These are phyloP conservation scores for Smutsia gigantea DNA, from an alignment of 2,797 vertebrate species.

Conservation along the genomic window DNA sequence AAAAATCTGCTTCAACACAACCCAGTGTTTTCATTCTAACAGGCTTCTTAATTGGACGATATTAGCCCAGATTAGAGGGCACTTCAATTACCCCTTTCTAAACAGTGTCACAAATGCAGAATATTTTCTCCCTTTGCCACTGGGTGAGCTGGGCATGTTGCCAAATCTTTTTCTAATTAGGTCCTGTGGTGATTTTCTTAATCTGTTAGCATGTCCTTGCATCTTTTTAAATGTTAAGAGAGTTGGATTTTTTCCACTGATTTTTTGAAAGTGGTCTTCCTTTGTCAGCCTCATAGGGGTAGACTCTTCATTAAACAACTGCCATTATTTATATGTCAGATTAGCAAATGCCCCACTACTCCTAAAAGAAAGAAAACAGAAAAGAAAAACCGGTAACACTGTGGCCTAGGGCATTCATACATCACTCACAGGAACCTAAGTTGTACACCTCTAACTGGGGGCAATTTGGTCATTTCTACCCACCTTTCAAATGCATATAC, in stretches of 20 bases:
- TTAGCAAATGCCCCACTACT: background rate
- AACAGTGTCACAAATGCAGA: conserved; percentile 58
- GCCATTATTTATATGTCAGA: background rate
- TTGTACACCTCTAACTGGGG: background rate
- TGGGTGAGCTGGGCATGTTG: conserved; percentile 59
- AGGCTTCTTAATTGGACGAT: conserved; percentile 67
- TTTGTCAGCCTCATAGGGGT: background rate
- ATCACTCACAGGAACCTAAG: background rate
- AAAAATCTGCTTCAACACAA: background rate
- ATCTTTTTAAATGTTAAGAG: background rate
- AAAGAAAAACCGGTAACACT: background rate
- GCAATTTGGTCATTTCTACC: background rate
- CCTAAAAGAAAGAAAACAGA: background rate
- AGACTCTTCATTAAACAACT: background rate
- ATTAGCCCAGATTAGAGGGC: conserved; percentile 66
- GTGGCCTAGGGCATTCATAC: background rate
- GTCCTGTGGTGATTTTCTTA: conserved; percentile 66
- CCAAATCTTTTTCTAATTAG: conserved; percentile 70
- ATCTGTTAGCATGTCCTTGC: conserved; percentile 44
- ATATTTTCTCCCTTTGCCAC: conserved; percentile 57
- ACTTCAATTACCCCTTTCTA: conserved; percentile 69
- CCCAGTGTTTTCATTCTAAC: conserved; percentile 54
- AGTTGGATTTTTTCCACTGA: background rate
- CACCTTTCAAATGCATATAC: background rate
- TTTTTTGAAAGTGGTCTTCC: background rate